Percentiles rank a stretch among this genome's conserved stretches.
These are phyloP conservation scores for Smutsia gigantea DNA, from an alignment of 2,797 vertebrate genomes.

Conservation along the genomic window DNA sequence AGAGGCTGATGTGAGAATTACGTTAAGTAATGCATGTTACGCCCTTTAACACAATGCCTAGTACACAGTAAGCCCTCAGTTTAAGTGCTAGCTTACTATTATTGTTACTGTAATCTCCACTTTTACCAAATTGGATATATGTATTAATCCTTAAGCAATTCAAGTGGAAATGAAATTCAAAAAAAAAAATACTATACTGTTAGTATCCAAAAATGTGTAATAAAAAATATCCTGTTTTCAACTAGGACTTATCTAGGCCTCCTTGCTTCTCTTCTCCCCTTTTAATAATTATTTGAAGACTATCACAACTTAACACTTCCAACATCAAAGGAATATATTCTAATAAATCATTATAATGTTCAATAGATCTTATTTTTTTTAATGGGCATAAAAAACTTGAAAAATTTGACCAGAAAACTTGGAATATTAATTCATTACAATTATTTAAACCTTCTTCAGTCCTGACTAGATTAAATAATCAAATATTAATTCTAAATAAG, in stretches of 20 bases:
- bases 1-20: background rate
- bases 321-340: background rate
- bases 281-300: background rate
- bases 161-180: conserved; percentile 1
- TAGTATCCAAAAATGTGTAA: background rate
- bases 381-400: background rate
- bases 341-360: background rate
- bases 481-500: background rate
- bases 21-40: background rate
- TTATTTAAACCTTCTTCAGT: background rate
- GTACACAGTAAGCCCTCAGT: background rate
- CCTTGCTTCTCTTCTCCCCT: background rate
- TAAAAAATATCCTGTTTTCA: background rate
- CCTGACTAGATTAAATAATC: background rate
- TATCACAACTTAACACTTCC: background rate
- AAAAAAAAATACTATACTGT: background rate
- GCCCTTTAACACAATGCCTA: background rate
- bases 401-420: background rate
- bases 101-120: background rate
- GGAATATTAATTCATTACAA: conserved; percentile 12
- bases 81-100: background rate
- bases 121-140: background rate
- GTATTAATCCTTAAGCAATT: background rate
- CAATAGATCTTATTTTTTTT: background rate
- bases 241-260: background rate